Percentiles rank a stretch among this genome's conserved stretches.
These are phyloP conservation scores for Scytalopus superciliaris DNA, from an alignment of 2,113 vertebrate genomes.

Conservation along the genomic window DNA sequence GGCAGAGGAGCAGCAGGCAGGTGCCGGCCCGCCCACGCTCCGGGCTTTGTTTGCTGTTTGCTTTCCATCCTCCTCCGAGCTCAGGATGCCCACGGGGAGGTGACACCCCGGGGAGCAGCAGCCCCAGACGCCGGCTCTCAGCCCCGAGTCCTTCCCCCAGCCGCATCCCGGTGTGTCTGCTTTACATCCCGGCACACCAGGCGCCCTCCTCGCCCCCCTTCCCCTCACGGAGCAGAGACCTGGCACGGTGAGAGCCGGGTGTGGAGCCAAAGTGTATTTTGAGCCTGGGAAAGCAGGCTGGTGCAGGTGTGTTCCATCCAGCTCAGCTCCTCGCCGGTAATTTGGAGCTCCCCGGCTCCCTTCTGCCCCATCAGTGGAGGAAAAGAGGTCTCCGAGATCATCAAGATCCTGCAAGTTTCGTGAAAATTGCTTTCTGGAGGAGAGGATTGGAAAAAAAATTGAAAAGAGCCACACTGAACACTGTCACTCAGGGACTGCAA, in stretches of 20 bases:
- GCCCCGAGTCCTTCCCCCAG: not conserved
- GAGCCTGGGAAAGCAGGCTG: not conserved
- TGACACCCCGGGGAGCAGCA: not conserved
- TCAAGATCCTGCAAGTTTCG: not conserved
- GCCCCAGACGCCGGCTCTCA: fast-evolving
- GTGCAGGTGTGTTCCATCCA: conserved; percentile 29
- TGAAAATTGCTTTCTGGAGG: not conserved
- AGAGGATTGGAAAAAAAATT: not conserved
- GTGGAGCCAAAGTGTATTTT: conserved; percentile 39
- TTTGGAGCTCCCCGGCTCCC: not conserved
- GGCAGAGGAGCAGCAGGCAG: not conserved
- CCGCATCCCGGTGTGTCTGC: not conserved
- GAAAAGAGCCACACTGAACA: not conserved
- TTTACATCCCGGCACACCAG: not conserved
- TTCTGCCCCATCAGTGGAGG: not conserved
- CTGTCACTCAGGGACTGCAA: not conserved
- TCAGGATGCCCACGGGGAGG: not conserved
- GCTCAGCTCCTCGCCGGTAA: not conserved
- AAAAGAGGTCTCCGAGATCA: not conserved
- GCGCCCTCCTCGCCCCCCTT: not conserved
- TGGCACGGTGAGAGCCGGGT: not conserved
- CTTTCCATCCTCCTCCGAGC: not conserved
- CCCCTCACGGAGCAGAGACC: not conserved
- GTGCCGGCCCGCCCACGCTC: not conserved
- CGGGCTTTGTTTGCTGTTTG: not conserved